Conservation (phyloP, 2,888 invertebrate species). For the Drosophila leonis region DNA sequence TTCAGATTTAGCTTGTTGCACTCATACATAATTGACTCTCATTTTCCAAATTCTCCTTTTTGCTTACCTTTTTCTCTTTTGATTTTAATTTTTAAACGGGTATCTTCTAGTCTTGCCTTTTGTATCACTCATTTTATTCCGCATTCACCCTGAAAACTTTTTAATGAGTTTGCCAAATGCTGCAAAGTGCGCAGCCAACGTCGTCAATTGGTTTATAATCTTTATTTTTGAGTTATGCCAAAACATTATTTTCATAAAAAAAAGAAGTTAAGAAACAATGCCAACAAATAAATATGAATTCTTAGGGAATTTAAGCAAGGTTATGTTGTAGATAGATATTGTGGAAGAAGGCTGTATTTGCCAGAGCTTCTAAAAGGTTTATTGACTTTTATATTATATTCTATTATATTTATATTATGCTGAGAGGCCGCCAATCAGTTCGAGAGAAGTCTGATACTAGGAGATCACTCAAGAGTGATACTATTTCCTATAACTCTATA, state of each 20-base stretch:
- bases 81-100: not conserved
- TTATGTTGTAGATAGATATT: too few species aligned
- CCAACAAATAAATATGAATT: not conserved
- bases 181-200: conserved; percentile 43
- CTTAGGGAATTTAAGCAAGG: not conserved
- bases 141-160: conserved; percentile 63
- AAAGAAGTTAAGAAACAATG: not conserved
- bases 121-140: conserved; percentile 6
- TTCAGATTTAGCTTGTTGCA: not conserved
- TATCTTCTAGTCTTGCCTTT: not conserved
- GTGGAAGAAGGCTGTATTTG: too few species aligned
- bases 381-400: too few species aligned
- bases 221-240: conserved; percentile 32
- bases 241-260: conserved; percentile 3
- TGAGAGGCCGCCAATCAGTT: too few species aligned
- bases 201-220: conserved; percentile 36
- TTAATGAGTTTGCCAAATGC: conserved; percentile 83
- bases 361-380: too few species aligned
- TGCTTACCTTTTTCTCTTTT: not conserved
- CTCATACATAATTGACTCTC: not conserved
- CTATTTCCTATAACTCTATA: too few species aligned
- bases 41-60: not conserved
- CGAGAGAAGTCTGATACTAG: too few species aligned
- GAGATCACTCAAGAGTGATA: too few species aligned
- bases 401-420: too few species aligned